A percentile compares a stretch with the other conserved stretches of the same genome.
These are phyloP conservation scores for Sebastes kiyomatsui DNA, from an alignment of 2,797 vertebrate species.

Conservation along the genomic window DNA sequence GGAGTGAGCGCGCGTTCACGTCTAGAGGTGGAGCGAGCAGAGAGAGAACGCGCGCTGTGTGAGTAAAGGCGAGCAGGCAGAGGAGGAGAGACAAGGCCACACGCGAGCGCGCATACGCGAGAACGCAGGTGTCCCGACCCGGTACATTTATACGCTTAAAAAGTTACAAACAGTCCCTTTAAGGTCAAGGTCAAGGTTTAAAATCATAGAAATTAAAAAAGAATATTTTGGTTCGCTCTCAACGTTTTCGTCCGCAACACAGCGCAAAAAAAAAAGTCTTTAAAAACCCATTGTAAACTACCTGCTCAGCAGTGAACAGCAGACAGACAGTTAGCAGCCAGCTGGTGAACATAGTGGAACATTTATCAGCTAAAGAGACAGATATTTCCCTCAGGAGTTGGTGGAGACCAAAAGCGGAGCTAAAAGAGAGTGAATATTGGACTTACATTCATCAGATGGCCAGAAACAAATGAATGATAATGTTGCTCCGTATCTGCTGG, in stretches of 20 bases:
- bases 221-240: not conserved
- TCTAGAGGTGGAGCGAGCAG: too few species aligned
- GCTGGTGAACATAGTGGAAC: not conserved
- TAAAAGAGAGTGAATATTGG: not conserved
- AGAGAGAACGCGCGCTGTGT: too few species aligned
- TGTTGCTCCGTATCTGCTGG: not conserved
- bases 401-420: not conserved
- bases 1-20: too few species aligned
- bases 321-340: not conserved
- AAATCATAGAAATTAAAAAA: not conserved
- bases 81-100: too few species aligned
- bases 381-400: not conserved
- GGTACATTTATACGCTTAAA: too few species aligned
- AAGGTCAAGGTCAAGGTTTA: not conserved
- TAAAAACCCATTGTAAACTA: not conserved
- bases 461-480: not conserved
- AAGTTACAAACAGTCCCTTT: not conserved
- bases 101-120: too few species aligned
- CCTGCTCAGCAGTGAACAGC: not conserved
- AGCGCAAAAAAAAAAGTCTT: not conserved
- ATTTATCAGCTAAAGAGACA: not conserved
- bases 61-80: too few species aligned
- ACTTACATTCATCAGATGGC: not conserved
- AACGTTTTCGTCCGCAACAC: not conserved
- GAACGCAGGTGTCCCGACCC: too few species aligned